These are phyloP conservation scores for Rhinogobio ventralis DNA, from an alignment of 2,797 vertebrate species.

Conservation along the genomic window DNA sequence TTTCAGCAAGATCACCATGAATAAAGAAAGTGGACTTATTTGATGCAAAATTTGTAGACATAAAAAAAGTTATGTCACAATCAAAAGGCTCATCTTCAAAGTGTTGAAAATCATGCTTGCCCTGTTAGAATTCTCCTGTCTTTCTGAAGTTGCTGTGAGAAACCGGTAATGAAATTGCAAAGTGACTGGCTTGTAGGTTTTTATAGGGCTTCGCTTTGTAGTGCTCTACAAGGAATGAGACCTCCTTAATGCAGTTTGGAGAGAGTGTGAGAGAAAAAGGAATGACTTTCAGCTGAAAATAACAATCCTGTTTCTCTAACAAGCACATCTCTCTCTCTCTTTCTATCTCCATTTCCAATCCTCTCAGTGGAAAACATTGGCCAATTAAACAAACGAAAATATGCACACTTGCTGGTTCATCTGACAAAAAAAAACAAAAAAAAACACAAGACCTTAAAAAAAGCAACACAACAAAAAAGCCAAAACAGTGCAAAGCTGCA, in stretches of 20 bases:
- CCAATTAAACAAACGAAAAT: conserved; percentile 75
- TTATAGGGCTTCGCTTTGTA: conserved; percentile 74
- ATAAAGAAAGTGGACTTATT: conserved; percentile 35
- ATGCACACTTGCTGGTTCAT: conserved; percentile 71
- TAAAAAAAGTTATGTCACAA: conserved; percentile 56
- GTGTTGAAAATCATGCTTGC: conserved; percentile 54
- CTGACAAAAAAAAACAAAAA: conserved; percentile 63
- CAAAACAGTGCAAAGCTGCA: conserved; percentile 65
- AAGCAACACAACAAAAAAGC: conserved; percentile 22
- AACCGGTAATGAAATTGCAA: conserved; percentile 72
- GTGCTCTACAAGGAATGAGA: conserved; percentile 73
- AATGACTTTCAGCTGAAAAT: conserved; percentile 62
- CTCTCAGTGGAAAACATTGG: conserved; percentile 60
- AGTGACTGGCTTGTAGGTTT: conserved; percentile 71
- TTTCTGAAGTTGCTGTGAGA: conserved; percentile 37
- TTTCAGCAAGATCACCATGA: conserved; percentile 25
- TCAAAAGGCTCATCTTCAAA: conserved; percentile 61
- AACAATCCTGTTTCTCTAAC: conserved; percentile 58
- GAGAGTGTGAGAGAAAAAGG: conserved; percentile 62
- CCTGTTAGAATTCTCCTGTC: conserved; percentile 26
- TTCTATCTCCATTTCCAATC: not conserved
- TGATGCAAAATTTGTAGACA: conserved; percentile 30
- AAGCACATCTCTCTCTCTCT: conserved; percentile 57
- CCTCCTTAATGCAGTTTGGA: conserved; percentile 72
- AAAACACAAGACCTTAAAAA: conserved; percentile 43